Conservation (phyloP, 2,888 invertebrate genomes). For the Macrophya alboannulata region DNA sequence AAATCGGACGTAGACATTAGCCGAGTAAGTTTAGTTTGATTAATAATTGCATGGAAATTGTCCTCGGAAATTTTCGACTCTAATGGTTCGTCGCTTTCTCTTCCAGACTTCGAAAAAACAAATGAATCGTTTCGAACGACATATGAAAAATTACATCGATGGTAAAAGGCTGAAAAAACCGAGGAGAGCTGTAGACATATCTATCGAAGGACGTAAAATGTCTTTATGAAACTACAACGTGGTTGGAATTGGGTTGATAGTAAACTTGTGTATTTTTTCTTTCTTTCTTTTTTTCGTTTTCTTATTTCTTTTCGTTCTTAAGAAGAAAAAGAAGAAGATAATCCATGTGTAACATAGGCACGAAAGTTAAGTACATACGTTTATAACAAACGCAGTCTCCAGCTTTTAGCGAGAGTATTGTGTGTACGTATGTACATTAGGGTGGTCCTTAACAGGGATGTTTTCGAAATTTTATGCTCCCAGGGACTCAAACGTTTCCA, state of each 20-base stretch:
- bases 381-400: neutral
- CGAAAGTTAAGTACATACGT: neutral
- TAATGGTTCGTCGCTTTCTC: neutral
- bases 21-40: slow-evolving; percentile 78
- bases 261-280: neutral
- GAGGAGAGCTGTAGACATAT: slow-evolving; percentile 95
- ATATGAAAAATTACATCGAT: slow-evolving; percentile 95
- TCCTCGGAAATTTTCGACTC: neutral
- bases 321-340: neutral
- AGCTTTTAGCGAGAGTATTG: neutral
- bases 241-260: neutral
- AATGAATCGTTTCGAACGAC: slow-evolving; percentile 94
- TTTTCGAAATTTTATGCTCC: no score
- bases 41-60: slow-evolving; percentile 3
- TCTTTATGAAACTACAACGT: slow-evolving; percentile 83
- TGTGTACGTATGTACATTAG: neutral
- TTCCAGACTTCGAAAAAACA: slow-evolving; percentile 89
- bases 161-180: slow-evolving; percentile 90
- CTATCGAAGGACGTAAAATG: slow-evolving; percentile 98
- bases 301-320: neutral
- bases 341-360: neutral
- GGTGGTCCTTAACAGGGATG: no score
- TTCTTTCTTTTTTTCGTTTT: neutral
- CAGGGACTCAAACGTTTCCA: no score
- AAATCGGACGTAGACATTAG: slow-evolving; percentile 94